Conservation (phyloP, 64 coral and sea anemone genomes). For the Porites lutea region DNA sequence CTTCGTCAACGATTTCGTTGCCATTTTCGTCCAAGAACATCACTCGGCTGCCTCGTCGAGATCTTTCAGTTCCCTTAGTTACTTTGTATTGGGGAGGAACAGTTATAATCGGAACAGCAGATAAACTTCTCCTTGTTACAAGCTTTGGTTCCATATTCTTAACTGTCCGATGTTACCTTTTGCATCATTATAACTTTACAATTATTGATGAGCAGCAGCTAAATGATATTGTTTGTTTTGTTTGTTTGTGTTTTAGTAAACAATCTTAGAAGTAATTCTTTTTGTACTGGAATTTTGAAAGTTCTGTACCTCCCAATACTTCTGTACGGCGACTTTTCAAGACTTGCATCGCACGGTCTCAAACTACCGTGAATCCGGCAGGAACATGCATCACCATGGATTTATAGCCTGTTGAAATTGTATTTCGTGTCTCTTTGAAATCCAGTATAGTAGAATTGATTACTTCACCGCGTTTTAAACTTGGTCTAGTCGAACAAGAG, state of each 20-base stretch:
- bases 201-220: neutral
- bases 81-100: neutral
- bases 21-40: constrained; percentile 23
- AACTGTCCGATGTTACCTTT: neutral
- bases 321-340: too few species aligned
- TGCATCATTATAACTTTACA: neutral
- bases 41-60: neutral
- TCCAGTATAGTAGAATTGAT: too few species aligned
- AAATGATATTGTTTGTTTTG: neutral
- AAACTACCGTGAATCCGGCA: too few species aligned
- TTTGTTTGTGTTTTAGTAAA: neutral
- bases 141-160: neutral
- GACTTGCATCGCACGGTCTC: too few species aligned
- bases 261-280: neutral
- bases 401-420: too few species aligned
- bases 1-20: neutral
- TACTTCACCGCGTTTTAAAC: too few species aligned
- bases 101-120: neutral
- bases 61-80: neutral
- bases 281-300: neutral
- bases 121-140: neutral
- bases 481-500: too few species aligned
- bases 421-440: too few species aligned
- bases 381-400: too few species aligned
- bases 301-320: too few species aligned